phyloP scores from a whole-genome alignment of 2,797 vertebrate genomes.

The Numenius phaeopus region DNA sequence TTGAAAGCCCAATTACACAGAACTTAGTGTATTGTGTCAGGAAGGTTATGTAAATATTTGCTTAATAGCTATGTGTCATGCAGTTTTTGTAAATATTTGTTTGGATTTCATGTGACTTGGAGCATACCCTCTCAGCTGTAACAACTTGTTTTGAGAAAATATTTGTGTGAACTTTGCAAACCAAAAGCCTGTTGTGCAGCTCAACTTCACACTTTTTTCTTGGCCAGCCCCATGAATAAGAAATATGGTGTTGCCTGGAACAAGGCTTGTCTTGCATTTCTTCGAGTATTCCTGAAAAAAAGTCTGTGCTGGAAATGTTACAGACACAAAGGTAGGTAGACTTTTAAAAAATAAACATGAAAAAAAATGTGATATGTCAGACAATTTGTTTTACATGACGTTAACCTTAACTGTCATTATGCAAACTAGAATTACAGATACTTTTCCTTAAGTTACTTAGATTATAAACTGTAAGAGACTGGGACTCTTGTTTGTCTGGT shows the following conservation, averaged over 20 bases:
- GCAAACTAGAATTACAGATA: background rate
- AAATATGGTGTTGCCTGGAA: background rate
- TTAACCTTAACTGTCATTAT: background rate
- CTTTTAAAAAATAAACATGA: background rate
- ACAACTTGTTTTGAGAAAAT: slow-evolving; percentile 2
- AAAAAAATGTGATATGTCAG: background rate
- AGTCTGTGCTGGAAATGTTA: background rate
- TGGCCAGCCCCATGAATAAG: background rate
- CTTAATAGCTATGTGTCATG: background rate
- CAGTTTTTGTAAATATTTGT: slow-evolving; percentile 19
- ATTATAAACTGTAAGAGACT: background rate
- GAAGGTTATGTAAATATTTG: slow-evolving; percentile 15
- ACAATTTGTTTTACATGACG: background rate
- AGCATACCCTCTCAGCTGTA: background rate
- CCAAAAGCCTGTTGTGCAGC: background rate
- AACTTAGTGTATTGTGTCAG: background rate
- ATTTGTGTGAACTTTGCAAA: slow-evolving; percentile 28
- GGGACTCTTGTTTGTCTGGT: background rate
- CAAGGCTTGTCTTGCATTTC: background rate
- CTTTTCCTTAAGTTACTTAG: background rate
- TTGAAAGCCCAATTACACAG: background rate
- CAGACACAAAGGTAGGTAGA: background rate
- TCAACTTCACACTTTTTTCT: slow-evolving; percentile 3
- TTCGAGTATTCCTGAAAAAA: background rate
- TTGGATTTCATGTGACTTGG: background rate